A percentile compares a stretch with the other conserved stretches of the same genome.
Evolutionary conservation across 1,140 invertebrate genomes (phyloP).

Genomic region (Rhyacophila brunnea): DNA sequence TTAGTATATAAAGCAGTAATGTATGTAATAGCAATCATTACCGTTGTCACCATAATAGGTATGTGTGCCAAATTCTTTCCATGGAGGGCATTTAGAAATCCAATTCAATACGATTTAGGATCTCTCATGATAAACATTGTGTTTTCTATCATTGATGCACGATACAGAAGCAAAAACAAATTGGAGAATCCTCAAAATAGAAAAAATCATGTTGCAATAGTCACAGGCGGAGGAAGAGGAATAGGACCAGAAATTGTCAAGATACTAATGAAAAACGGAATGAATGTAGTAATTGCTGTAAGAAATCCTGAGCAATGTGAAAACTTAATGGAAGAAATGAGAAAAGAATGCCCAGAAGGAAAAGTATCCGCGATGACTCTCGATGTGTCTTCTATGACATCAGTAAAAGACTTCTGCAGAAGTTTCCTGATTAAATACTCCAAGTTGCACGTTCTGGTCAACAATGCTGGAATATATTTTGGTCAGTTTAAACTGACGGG

Average conservation of each 20-base stretch:
- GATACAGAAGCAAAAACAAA: too few relatives aligned
- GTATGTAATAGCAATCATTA: too few relatives aligned
- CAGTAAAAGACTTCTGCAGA: slow-evolving; percentile 72
- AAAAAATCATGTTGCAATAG: slow-evolving; percentile 70
- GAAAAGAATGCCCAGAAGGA: slow-evolving; percentile 1
- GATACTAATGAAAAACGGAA: slow-evolving; percentile 74
- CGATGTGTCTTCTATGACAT: slow-evolving; percentile 67
- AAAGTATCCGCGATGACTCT: slow-evolving; percentile 41
- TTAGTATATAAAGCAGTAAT: too few relatives aligned
- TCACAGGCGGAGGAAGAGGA: slow-evolving; percentile 85
- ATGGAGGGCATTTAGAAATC: too few relatives aligned
- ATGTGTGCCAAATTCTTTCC: too few relatives aligned
- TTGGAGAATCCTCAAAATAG: not conserved
- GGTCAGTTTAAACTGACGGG: slow-evolving; percentile 71
- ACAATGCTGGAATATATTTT: slow-evolving; percentile 89
- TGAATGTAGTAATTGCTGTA: slow-evolving; percentile 82
- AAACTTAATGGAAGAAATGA: slow-evolving; percentile 44
- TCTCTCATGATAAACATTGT: too few relatives aligned
- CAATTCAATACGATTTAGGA: too few relatives aligned
- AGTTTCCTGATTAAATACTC: slow-evolving; percentile 61
- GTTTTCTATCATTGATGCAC: too few relatives aligned
- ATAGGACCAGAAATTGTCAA: slow-evolving; percentile 79
- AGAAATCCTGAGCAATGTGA: slow-evolving; percentile 62
- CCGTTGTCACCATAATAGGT: too few relatives aligned
- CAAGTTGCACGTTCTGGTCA: slow-evolving; percentile 73